phyloP scores from a whole-genome alignment of 1,140 invertebrate genomes.

The Littorina saxatilis region DNA sequence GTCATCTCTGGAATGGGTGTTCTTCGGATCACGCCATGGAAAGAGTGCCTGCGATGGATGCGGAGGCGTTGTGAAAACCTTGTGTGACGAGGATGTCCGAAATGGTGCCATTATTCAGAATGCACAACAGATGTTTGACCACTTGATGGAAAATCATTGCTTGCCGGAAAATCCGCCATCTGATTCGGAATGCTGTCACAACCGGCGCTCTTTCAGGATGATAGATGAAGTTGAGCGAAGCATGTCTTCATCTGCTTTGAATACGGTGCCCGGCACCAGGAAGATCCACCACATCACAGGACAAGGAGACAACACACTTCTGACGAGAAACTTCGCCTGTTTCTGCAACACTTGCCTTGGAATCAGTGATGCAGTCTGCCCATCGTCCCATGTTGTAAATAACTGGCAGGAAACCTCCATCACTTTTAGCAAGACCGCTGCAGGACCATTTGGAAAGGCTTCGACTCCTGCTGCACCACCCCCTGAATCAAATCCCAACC shows the following conservation, averaged over 20 bases:
- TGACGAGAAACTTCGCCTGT: background rate
- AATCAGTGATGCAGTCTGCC: background rate
- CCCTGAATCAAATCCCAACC: too few species aligned
- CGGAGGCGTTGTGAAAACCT: background rate
- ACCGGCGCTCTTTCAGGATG: background rate
- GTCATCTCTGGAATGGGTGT: background rate
- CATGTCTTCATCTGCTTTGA: background rate
- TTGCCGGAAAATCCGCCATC: background rate
- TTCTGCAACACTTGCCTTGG: background rate
- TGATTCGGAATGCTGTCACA: background rate
- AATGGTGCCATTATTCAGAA: constrained; percentile 11
- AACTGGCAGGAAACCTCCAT: background rate
- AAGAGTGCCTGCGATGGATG: constrained; percentile 3
- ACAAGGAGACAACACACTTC: background rate
- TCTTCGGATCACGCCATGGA: constrained; percentile 13
- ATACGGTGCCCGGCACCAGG: background rate
- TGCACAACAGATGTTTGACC: background rate
- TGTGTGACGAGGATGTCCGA: background rate
- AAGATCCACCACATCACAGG: background rate
- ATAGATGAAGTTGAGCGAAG: background rate
- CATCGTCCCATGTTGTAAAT: background rate
- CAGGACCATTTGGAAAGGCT: too few species aligned
- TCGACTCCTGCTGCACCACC: too few species aligned
- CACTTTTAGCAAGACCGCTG: too few species aligned
- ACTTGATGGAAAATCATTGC: background rate